Conservation (phyloP, 2,113 vertebrate species). For the Eira barbara region DNA sequence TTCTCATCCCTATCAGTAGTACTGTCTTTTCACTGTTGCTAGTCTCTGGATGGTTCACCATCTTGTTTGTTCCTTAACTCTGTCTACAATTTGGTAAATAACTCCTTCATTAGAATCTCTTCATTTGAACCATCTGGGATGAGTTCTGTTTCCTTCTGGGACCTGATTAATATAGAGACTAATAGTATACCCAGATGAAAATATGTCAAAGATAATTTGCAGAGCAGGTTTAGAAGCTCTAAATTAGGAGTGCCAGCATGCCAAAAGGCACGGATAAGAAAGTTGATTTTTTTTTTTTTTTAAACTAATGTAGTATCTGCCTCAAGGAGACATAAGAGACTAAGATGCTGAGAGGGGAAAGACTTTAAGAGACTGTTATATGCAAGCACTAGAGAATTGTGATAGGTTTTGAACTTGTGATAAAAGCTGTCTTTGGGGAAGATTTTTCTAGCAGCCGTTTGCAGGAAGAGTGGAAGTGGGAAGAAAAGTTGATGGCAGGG, state of each 20-base stretch:
- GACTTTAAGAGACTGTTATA: neutral
- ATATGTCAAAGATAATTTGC: neutral
- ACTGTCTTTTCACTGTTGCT: neutral
- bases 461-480: neutral
- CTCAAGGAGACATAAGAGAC: neutral
- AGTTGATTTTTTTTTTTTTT: neutral
- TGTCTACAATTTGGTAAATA: neutral
- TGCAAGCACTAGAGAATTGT: neutral
- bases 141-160: neutral
- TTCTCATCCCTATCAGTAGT: neutral
- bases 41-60: neutral
- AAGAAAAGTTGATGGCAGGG: neutral
- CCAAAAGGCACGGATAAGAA: neutral
- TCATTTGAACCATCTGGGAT: neutral
- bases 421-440: constrained; percentile 36
- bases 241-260: neutral
- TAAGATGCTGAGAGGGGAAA: neutral
- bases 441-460: constrained; percentile 27
- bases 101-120: neutral
- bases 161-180: neutral
- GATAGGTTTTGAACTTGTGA: constrained; percentile 23
- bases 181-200: neutral
- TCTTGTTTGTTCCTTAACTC: neutral
- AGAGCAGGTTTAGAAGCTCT: neutral
- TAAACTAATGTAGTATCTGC: neutral